Evolutionary conservation across 2,113 vertebrate genomes (phyloP).

Genomic region (Sitta europaea): DNA sequence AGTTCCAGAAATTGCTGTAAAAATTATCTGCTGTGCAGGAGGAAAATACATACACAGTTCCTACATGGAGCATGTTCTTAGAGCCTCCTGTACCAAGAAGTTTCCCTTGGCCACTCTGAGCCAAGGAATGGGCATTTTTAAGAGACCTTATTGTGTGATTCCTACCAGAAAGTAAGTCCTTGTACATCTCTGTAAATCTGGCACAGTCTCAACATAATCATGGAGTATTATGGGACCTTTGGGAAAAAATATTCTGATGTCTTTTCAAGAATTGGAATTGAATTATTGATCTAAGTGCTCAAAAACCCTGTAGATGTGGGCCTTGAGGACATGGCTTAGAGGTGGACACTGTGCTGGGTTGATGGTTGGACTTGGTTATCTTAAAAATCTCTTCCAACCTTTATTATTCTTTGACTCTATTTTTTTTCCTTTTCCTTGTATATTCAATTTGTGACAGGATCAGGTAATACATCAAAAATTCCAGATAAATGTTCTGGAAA

Average conservation of each 20-base stretch:
- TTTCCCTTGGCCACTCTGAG: neutral
- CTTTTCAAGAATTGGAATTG: neutral
- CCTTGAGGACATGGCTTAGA: neutral
- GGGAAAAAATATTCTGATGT: neutral
- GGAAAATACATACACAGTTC: neutral
- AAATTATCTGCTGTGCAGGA: neutral
- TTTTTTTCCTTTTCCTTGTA: neutral
- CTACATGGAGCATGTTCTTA: neutral
- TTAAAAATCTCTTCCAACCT: neutral
- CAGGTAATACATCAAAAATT: neutral
- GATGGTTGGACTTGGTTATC: neutral
- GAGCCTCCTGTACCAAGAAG: neutral
- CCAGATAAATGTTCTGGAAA: neutral
- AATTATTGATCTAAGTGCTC: neutral
- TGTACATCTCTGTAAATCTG: neutral
- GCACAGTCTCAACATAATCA: too few relatives aligned
- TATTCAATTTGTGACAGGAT: neutral
- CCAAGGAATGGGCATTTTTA: neutral
- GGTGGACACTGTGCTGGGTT: fast-evolving
- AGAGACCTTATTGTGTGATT: neutral
- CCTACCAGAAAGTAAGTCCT: neutral
- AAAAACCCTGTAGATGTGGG: neutral
- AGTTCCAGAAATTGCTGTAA: neutral
- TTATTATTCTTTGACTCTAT: neutral
- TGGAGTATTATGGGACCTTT: neutral